Conservation (phyloP, 2,888 invertebrate species). For the Vesta saturnalis region DNA sequence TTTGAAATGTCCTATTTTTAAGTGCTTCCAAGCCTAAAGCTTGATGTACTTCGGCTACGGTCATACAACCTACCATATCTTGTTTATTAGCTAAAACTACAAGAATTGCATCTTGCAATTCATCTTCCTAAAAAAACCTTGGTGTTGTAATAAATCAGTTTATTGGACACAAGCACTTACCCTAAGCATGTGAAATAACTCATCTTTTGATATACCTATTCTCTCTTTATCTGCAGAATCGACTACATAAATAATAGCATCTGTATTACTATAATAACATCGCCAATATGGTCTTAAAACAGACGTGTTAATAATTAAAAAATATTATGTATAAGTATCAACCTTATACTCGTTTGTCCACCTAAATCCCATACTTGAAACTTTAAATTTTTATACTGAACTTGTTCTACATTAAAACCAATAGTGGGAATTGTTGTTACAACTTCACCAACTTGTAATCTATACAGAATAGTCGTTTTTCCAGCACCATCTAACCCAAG, state of each 20-base stretch:
- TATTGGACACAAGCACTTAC: conserved; percentile 65
- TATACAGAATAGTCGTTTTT: conserved; percentile 98
- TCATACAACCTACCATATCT: conserved; percentile 98
- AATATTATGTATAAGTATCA: conserved; percentile 46
- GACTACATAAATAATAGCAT: conserved; percentile 99
- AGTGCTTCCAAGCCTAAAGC: conserved; percentile 94
- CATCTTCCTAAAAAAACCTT: conserved; percentile 82
- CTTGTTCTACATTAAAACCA: conserved; percentile 99
- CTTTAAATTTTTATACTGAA: conserved; percentile 98
- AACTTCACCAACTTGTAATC: conserved; percentile 97
- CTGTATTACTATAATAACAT: conserved; percentile 99
- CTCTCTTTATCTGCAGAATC: conserved; percentile 99
- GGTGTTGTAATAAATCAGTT: conserved; percentile 13
- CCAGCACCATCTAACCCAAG: conserved; percentile 98
- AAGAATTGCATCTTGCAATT: conserved; percentile 93
- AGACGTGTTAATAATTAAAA: neutral
- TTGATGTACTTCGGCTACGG: conserved; percentile 96
- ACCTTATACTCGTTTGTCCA: conserved; percentile 99
- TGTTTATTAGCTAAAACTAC: conserved; percentile 99
- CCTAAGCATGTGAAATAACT: conserved; percentile 95
- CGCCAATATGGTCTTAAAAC: conserved; percentile 97
- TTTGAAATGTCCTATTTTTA: conserved; percentile 98
- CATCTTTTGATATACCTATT: conserved; percentile 99
- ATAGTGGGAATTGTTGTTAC: conserved; percentile 99
- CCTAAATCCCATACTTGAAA: conserved; percentile 99